A percentile compares a stretch with the other conserved stretches of the same genome.
These are phyloP conservation scores for Plagodis dolabraria DNA, from an alignment of 2,888 invertebrate species.

Conservation along the genomic window DNA sequence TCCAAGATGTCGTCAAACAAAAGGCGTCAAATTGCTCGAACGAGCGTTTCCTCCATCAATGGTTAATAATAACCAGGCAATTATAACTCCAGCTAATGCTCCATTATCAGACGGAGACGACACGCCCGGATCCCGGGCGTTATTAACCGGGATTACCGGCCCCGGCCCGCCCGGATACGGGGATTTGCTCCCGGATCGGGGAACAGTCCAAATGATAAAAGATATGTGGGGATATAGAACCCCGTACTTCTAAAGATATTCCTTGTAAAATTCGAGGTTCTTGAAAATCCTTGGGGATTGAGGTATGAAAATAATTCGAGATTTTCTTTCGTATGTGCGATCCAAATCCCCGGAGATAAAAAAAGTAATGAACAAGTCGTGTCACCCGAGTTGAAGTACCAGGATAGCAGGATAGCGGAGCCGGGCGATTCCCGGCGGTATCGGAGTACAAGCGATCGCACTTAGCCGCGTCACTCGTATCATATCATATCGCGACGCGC, in stretches of 20 bases:
- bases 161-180: conserved; percentile 74
- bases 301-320: conserved; percentile 27
- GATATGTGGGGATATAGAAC: conserved; percentile 56
- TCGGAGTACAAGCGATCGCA: conserved; percentile 82
- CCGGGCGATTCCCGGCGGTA: conserved; percentile 59
- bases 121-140: conserved; percentile 63
- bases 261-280: conserved; percentile 26
- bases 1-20: conserved; percentile 37
- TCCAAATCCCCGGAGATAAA: conserved; percentile 21
- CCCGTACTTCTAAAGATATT: conserved; percentile 32
- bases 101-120: conserved; percentile 62
- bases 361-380: conserved; percentile 58
- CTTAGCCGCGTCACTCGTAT: conserved; percentile 77
- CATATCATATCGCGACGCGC: conserved; percentile 64
- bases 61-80: conserved; percentile 67
- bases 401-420: conserved; percentile 21
- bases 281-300: conserved; percentile 25
- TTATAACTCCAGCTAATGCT: conserved; percentile 76
- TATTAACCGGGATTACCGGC: conserved; percentile 84
- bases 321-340: conserved; percentile 10
- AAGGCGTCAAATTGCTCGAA: conserved; percentile 41
- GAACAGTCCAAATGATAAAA: conserved; percentile 80
- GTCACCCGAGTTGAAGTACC: conserved; percentile 36
- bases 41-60: conserved; percentile 54
- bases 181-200: conserved; percentile 81